phyloP scores from a whole-genome alignment of 2,888 invertebrate genomes.

The Amphipyra tragopoginis region DNA sequence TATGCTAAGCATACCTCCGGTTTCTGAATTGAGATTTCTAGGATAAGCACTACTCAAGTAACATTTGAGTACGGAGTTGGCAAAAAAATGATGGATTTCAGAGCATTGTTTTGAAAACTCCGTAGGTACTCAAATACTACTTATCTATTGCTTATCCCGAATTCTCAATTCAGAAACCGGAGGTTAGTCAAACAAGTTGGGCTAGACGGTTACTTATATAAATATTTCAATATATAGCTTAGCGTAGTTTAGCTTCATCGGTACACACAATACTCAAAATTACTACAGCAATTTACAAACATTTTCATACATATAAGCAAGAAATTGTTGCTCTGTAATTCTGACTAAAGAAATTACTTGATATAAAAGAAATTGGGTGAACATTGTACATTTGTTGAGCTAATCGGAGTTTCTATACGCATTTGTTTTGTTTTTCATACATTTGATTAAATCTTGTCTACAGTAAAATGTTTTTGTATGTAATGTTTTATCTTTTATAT shows the following conservation, averaged over 20 bases:
- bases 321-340: slow-evolving; percentile 42
- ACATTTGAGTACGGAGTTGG: no score
- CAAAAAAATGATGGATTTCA: no score
- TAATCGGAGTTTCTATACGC: slow-evolving; percentile 34
- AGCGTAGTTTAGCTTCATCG: background rate
- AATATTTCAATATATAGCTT: no score
- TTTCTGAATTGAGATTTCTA: no score
- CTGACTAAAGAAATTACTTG: slow-evolving; percentile 48
- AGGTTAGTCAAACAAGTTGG: no score
- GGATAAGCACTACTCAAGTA: no score
- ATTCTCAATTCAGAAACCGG: no score
- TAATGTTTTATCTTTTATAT: slow-evolving; percentile 26
- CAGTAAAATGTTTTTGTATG: slow-evolving; percentile 20
- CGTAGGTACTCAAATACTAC: no score
- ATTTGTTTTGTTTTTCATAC: slow-evolving; percentile 28
- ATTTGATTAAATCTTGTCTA: slow-evolving; percentile 50
- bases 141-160: no score
- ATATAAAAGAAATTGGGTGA: slow-evolving; percentile 44
- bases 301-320: slow-evolving; percentile 18
- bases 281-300: slow-evolving; percentile 19
- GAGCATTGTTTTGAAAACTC: no score
- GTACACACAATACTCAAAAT: slow-evolving; percentile 1
- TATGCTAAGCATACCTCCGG: no score
- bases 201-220: no score
- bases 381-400: slow-evolving; percentile 27